Evolutionary conservation across 2,888 invertebrate species (phyloP).

Genomic region (Axea sp.): DNA sequence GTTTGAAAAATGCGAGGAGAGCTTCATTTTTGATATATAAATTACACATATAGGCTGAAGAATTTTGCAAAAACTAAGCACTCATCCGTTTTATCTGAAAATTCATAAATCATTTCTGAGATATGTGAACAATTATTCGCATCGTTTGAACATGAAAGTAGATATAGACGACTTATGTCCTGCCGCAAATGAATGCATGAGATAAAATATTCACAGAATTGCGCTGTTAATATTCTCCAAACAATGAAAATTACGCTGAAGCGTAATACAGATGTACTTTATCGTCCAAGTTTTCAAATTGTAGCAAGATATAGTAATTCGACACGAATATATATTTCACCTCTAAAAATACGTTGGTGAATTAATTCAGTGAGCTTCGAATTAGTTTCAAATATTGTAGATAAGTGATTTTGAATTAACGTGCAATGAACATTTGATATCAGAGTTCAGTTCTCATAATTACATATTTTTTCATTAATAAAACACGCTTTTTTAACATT

Average conservation of each 20-base stretch:
- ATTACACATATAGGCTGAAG: no score
- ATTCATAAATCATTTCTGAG: constrained; percentile 40
- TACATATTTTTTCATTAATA: no score
- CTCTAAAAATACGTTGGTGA: no score
- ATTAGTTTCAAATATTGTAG: no score
- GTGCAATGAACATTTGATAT: no score
- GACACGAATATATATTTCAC: constrained; percentile 27
- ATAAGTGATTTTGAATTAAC: no score
- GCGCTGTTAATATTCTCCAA: constrained; percentile 53
- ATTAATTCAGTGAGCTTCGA: no score
- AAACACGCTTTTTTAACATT: no score
- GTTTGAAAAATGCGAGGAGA: no score
- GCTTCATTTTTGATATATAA: no score
- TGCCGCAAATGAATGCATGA: constrained; percentile 42
- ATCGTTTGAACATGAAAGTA: constrained; percentile 41
- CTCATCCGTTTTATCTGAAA: constrained; percentile 37
- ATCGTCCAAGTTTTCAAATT: constrained; percentile 32
- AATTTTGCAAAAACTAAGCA: constrained; percentile 17
- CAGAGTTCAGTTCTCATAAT: no score
- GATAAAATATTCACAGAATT: constrained; percentile 51
- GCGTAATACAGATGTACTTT: constrained; percentile 51
- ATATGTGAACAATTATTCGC: constrained; percentile 47
- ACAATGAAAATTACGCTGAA: constrained; percentile 47
- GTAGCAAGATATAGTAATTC: constrained; percentile 32
- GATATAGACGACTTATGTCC: constrained; percentile 56